A percentile compares a stretch with the other conserved stretches of the same genome.
phyloP scores from a whole-genome alignment of 2,797 vertebrate species.

The Choloepus didactylus region DNA sequence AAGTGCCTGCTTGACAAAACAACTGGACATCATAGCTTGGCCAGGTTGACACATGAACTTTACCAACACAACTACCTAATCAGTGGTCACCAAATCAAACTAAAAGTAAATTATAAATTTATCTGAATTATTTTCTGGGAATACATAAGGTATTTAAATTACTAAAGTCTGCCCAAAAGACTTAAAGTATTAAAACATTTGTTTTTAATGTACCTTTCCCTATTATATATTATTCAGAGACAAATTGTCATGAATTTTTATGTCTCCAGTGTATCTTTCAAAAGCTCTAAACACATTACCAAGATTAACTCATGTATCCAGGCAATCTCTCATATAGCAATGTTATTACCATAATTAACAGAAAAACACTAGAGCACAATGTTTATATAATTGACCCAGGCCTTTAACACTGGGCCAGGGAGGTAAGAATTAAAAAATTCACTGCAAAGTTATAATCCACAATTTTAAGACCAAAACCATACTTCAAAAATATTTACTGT shows the following conservation, averaged over 20 bases:
- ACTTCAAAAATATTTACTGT: background rate
- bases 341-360: background rate
- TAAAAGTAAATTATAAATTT: slow-evolving; percentile 61
- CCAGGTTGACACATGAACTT: too few relatives aligned
- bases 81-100: background rate
- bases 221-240: slow-evolving; percentile 40
- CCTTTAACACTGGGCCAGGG: background rate
- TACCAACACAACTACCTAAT: background rate
- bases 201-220: background rate
- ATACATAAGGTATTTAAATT: slow-evolving; percentile 45
- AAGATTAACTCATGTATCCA: background rate
- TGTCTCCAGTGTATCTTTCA: slow-evolving; percentile 6
- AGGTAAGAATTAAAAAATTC: background rate
- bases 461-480: background rate
- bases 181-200: slow-evolving; percentile 54
- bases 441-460: background rate
- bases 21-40: too few relatives aligned
- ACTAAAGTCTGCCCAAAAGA: slow-evolving; percentile 26
- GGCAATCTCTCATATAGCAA: background rate
- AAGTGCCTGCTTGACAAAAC: too few relatives aligned
- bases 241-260: slow-evolving; percentile 17
- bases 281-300: background rate
- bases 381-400: background rate
- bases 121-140: slow-evolving; percentile 58
- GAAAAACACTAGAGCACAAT: background rate